Conservation (phyloP, 2,888 invertebrate species). For the Orchestes rusci region DNA sequence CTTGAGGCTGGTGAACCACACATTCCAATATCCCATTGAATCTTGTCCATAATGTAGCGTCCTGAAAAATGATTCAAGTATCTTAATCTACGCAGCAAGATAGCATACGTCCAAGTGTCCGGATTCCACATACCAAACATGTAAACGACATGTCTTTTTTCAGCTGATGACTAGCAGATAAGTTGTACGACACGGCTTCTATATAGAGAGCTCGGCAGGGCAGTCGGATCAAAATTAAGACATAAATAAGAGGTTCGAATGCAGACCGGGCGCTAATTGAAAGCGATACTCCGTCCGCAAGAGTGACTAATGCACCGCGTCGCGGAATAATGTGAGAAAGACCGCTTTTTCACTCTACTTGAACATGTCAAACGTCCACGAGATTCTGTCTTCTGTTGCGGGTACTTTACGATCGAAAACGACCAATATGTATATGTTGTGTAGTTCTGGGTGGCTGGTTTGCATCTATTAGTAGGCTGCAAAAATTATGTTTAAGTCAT, state of each 20-base stretch:
- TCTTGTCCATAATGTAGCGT: too few relatives aligned
- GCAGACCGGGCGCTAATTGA: constrained; percentile 22
- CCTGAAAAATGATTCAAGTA: too few relatives aligned
- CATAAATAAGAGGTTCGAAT: constrained; percentile 23
- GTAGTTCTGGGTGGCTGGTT: too few relatives aligned
- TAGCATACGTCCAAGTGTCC: constrained; percentile 8
- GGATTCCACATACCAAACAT: constrained; percentile 8
- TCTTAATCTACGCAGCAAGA: too few relatives aligned
- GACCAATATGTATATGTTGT: too few relatives aligned
- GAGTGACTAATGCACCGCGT: constrained; percentile 21
- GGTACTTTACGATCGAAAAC: too few relatives aligned
- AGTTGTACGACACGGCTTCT: constrained; percentile 20
- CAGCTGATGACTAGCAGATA: constrained; percentile 18
- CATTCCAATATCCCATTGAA: too few relatives aligned
- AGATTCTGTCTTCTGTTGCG: constrained; percentile 12
- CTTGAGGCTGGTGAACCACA: too few relatives aligned
- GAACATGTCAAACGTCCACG: constrained; percentile 15
- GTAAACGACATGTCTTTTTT: constrained; percentile 14
- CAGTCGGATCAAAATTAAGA: constrained; percentile 23
- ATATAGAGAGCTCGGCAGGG: constrained; percentile 8
- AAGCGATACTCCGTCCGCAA: constrained; percentile 21
- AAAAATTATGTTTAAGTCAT: too few relatives aligned
- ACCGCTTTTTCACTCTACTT: constrained; percentile 18
- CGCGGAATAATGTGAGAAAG: constrained; percentile 20
- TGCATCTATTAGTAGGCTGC: too few relatives aligned